Conservation (phyloP, 2,113 vertebrate genomes). For the Anthoscopus minutus region DNA sequence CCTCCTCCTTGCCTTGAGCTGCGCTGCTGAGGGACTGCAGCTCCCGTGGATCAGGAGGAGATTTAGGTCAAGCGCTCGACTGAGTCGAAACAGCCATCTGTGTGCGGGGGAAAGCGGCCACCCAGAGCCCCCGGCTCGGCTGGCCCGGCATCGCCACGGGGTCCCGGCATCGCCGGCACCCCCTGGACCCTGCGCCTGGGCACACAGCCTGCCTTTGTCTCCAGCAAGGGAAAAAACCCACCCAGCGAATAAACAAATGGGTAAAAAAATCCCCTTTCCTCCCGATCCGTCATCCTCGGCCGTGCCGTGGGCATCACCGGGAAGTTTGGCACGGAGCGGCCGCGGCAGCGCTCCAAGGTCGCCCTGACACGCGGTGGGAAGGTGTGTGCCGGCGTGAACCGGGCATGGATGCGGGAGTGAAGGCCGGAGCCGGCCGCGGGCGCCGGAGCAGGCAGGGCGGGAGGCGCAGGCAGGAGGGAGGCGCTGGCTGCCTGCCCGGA, state of each 20-base stretch:
- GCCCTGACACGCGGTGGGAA: constrained; percentile 40
- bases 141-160: not conserved
- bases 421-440: not conserved
- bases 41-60: constrained; percentile 61
- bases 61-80: constrained; percentile 69
- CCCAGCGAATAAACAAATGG: not conserved
- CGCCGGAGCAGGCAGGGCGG: not conserved
- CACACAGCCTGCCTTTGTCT: not conserved
- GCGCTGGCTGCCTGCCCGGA: constrained; percentile 27
- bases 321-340: not conserved
- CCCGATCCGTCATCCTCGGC: not conserved
- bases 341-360: constrained; percentile 35
- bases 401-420: not conserved
- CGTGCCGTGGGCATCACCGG: not conserved
- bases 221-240: not conserved
- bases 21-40: constrained; percentile 56
- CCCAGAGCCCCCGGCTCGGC: constrained; percentile 17
- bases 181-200: not conserved
- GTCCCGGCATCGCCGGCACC: not conserved
- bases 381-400: not conserved
- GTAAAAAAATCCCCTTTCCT: not conserved
- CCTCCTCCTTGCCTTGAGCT: constrained; percentile 58
- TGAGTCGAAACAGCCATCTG: constrained; percentile 68
- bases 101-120: constrained; percentile 46
- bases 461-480: constrained; percentile 12